A percentile compares a stretch with the other conserved stretches of the same genome.
Conservation (phyloP, 2,113 vertebrate species). For the Larimichthys polyactis region DNA sequence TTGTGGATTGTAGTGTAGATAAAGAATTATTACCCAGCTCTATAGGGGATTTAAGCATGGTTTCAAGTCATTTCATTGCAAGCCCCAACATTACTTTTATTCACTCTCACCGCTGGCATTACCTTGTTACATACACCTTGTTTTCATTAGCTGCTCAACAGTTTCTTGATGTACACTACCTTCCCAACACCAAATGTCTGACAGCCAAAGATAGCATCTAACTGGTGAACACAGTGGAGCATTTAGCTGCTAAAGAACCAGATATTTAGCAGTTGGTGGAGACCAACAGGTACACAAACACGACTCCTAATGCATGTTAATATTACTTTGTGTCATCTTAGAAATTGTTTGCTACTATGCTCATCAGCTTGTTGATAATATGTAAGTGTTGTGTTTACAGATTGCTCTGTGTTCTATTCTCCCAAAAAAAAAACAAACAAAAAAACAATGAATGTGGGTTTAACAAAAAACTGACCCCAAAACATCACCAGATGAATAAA, state of each 20-base stretch:
- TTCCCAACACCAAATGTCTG: not conserved
- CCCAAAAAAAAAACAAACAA: not conserved
- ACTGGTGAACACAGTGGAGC: not conserved
- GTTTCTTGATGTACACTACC: not conserved
- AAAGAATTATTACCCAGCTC: too few relatives aligned
- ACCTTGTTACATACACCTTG: too few relatives aligned
- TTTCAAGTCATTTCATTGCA: too few relatives aligned
- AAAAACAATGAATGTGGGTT: not conserved
- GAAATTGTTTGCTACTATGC: not conserved
- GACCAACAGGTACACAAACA: not conserved
- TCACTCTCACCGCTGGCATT: too few relatives aligned
- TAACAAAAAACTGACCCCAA: not conserved
- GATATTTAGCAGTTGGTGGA: not conserved
- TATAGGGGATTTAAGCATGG: too few relatives aligned
- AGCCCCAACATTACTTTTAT: too few relatives aligned
- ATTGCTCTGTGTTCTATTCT: not conserved
- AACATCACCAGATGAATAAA: not conserved
- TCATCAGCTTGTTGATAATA: not conserved
- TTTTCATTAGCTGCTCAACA: not conserved
- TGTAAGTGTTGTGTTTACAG: slow-evolving; percentile 2
- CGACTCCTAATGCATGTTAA: not conserved
- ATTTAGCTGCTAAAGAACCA: not conserved
- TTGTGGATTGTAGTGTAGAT: too few relatives aligned
- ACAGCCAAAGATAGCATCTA: not conserved
- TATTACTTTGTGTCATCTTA: not conserved